phyloP scores from a whole-genome alignment of 2,888 invertebrate species.

The Melikaiella ostensackeni region DNA sequence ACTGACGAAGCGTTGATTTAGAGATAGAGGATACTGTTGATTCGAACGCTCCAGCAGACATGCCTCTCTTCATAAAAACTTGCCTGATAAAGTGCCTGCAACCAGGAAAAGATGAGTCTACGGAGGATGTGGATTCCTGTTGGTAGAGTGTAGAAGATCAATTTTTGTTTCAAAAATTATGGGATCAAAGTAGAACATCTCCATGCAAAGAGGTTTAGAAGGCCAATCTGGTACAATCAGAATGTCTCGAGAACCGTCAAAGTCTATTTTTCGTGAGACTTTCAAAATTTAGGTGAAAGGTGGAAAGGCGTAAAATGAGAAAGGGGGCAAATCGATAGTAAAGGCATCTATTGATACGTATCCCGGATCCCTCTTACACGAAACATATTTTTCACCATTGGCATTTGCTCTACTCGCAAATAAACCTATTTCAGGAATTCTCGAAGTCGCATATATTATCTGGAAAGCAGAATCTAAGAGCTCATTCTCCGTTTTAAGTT shows the following conservation, averaged over 20 bases:
- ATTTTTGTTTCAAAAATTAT: neutral
- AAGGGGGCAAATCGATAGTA: no score
- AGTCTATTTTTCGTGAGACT: conserved; percentile 31
- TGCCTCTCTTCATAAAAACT: neutral
- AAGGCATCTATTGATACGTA: no score
- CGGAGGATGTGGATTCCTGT: neutral
- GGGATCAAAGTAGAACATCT: neutral
- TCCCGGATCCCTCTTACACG: no score
- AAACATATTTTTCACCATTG: no score
- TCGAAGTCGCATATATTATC: no score
- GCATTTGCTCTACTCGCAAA: no score
- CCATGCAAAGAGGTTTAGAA: conserved; percentile 6
- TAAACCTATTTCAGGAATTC: no score
- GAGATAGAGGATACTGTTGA: conserved; percentile 22
- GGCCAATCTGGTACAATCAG: conserved; percentile 39
- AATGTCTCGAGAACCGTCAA: conserved; percentile 38
- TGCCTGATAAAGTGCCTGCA: no score
- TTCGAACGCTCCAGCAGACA: neutral
- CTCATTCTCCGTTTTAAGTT: no score
- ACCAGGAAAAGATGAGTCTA: conserved; percentile 12
- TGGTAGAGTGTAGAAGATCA: neutral
- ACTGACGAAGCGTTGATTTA: conserved; percentile 35
- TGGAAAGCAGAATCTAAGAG: no score
- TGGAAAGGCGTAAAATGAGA: no score
- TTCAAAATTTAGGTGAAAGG: no score